Conservation (phyloP, 1,140 invertebrate species). For the Campoletis sonorensis region DNA sequence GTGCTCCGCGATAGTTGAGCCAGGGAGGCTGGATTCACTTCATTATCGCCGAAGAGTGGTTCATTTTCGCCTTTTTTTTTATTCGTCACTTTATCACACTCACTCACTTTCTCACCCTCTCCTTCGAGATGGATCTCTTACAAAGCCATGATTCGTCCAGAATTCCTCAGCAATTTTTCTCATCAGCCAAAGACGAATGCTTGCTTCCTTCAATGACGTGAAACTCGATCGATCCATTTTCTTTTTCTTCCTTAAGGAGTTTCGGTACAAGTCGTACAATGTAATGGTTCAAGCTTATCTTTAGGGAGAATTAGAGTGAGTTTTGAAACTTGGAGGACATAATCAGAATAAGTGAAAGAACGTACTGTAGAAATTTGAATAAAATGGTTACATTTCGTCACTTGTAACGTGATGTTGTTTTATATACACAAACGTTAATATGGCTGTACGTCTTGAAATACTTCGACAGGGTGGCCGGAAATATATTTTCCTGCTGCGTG, state of each 20-base stretch:
- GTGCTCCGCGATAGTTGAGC: slow-evolving; percentile 5
- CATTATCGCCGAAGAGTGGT: slow-evolving; percentile 37
- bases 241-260: background rate
- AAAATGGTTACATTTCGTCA: too few species aligned
- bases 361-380: too few species aligned
- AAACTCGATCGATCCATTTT: background rate
- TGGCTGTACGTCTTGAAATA: too few species aligned
- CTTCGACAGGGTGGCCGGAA: too few species aligned
- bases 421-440: too few species aligned
- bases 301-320: too few species aligned
- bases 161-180: slow-evolving; percentile 22
- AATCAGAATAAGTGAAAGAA: too few species aligned
- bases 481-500: too few species aligned
- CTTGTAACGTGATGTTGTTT: too few species aligned
- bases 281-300: background rate
- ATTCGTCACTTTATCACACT: slow-evolving; percentile 37
- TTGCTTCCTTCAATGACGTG: background rate
- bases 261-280: too few species aligned
- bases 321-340: too few species aligned
- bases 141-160: background rate
- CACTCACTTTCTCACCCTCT: slow-evolving; percentile 15
- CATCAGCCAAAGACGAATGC: background rate
- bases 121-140: background rate
- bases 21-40: slow-evolving; percentile 10
- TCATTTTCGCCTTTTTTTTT: slow-evolving; percentile 41